Evolutionary conservation across 1,140 invertebrate species (phyloP).

Genomic region (Ruditapes philippinarum): DNA sequence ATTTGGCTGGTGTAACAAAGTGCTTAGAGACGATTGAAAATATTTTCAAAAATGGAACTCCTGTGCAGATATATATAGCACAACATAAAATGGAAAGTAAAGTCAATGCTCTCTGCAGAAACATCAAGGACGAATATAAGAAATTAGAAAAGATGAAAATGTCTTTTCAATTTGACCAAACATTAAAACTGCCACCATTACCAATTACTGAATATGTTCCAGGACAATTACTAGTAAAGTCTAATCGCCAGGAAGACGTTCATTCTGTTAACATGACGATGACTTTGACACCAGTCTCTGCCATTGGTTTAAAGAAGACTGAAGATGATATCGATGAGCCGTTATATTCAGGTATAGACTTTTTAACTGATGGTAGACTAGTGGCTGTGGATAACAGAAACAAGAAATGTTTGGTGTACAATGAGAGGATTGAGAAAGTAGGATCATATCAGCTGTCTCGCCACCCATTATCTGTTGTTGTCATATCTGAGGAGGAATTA

Average conservation of each 20-base stretch:
- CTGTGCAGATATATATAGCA: not conserved
- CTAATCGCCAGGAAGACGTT: not conserved
- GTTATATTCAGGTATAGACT: not conserved
- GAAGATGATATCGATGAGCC: not conserved
- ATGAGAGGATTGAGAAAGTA: not conserved
- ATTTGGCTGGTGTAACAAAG: not conserved
- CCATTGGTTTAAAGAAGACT: not conserved
- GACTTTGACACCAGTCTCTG: no score
- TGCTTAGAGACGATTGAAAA: not conserved
- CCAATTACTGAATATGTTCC: not conserved
- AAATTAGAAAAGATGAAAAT: not conserved
- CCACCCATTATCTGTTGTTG: not conserved
- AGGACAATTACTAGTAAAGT: not conserved
- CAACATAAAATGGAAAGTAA: not conserved
- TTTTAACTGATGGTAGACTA: conserved; percentile 12
- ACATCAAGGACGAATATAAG: not conserved
- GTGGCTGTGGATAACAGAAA: conserved; percentile 34
- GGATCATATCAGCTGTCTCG: not conserved
- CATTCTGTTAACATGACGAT: not conserved
- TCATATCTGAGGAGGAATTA: conserved; percentile 7
- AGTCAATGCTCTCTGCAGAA: not conserved
- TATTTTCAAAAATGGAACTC: not conserved
- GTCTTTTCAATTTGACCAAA: not conserved
- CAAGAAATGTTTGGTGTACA: not conserved
- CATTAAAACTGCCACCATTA: not conserved